Evolutionary conservation across 1,140 invertebrate genomes (phyloP), one percentile per base, ranked within the genome.

Genomic region (Ceratina australensis): DNA sequence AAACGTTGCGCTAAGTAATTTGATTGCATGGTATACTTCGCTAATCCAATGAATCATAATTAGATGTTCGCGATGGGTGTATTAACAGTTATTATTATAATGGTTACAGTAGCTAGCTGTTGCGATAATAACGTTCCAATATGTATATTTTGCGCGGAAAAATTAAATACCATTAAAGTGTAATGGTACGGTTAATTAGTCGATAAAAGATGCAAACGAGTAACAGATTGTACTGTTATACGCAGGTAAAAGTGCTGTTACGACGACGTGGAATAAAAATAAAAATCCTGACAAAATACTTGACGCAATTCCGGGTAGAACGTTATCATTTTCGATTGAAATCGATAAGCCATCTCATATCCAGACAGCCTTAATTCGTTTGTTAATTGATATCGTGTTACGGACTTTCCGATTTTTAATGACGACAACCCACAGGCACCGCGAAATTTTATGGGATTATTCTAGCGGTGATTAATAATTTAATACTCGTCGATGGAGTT

Each of bases 61-160:
- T 81, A 85, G 79, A 81, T 85, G 26, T 81, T 84, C 75, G 66
- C 78, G 78, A 84, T 59, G 79, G 67, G 66, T 66, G 71, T 84
- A 81, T 84, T 85, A 85, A 81, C 79, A 68, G 74, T 75, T 85
- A 85, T 78, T 85, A 84, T 84, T 85, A 84, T 85, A 84, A 84
- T 84, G 75, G 82, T 84, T 85, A 84, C 75, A 75, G 84, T 77
- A 84, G 82, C 66, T 72, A 79, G 79, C 74, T 57, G 71, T 71
- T 81, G 63, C 78, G 81, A 78, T 85, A 84, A 84, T 84, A 78
- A 83, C 71, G 74, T 74, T 75, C 75, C 69, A 67, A 73, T 84
- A 81, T 74, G 68, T 20, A 71, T 72, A 84, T 81, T 78, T 81
- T 65, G 56, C 33, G 79, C 66, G 82, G 83, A 85, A 84, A 84